These are phyloP conservation scores for Xestobium rufovillosum DNA, from an alignment of 2,888 invertebrate genomes.

Conservation along the genomic window DNA sequence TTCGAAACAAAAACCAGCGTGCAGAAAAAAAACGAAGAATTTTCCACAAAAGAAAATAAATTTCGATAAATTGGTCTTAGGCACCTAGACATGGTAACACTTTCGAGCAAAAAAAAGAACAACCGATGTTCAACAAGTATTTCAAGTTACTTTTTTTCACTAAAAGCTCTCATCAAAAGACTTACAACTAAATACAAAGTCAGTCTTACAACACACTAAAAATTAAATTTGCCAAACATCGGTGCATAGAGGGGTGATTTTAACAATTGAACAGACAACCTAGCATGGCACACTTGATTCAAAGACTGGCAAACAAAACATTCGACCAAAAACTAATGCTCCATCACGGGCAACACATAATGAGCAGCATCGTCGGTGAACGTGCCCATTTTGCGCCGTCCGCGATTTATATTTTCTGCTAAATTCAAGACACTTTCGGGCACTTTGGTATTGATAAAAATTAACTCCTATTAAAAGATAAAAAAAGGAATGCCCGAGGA, in stretches of 20 bases:
- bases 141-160: not conserved
- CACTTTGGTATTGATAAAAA: slow-evolving; percentile 7
- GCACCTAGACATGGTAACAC: slow-evolving; percentile 42
- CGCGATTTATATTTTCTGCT: no score
- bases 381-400: no score
- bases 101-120: slow-evolving; percentile 22
- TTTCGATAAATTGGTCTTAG: slow-evolving; percentile 27
- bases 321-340: slow-evolving; percentile 29
- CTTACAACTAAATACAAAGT: slow-evolving; percentile 28
- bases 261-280: slow-evolving; percentile 34
- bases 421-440: slow-evolving; percentile 15
- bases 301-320: slow-evolving; percentile 34
- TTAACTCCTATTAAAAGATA: no score
- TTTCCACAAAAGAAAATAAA: slow-evolving; percentile 6
- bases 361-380: no score
- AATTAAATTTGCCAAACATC: slow-evolving; percentile 35
- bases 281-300: slow-evolving; percentile 41
- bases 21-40: not conserved
- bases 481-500: no score
- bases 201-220: slow-evolving; percentile 33
- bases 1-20: not conserved
- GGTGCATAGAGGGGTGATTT: slow-evolving; percentile 31
- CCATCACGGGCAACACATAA: no score
- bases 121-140: slow-evolving; percentile 35
- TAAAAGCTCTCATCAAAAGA: no score